Evolutionary conservation across 2,888 invertebrate genomes (phyloP).

Genomic region (Agriopis marginaria): DNA sequence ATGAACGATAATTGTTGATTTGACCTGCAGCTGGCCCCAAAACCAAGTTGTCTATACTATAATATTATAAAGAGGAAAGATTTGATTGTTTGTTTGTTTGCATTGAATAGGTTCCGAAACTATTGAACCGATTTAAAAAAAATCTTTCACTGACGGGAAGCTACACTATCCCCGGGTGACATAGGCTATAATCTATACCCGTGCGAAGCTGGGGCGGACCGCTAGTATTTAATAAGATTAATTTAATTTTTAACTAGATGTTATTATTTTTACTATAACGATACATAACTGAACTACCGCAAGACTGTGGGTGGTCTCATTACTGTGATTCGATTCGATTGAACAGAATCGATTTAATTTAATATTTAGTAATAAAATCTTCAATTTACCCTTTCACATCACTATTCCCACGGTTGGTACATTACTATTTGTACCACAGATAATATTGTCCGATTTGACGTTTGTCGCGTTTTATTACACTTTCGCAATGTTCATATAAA

Average conservation of each 20-base stretch:
- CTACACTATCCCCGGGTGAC: too few relatives aligned
- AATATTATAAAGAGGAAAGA: too few relatives aligned
- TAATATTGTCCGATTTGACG: conserved; percentile 39
- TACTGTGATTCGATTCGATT: conserved; percentile 12
- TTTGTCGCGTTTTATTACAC: conserved; percentile 35
- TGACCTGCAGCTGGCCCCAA: too few relatives aligned
- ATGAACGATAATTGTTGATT: too few relatives aligned
- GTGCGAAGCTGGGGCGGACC: too few relatives aligned
- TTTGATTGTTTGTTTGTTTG: too few relatives aligned
- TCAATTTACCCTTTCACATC: conserved; percentile 18
- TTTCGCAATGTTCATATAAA: conserved; percentile 24
- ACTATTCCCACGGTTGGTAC: conserved; percentile 23
- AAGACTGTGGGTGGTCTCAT: conserved; percentile 16
- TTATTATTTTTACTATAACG: conserved; percentile 2
- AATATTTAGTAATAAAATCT: conserved; percentile 14
- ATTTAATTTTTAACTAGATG: conserved; percentile 1
- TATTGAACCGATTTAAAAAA: too few relatives aligned
- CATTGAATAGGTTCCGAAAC: too few relatives aligned
- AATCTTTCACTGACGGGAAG: too few relatives aligned
- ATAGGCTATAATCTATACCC: too few relatives aligned
- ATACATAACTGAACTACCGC: neutral
- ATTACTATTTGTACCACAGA: conserved; percentile 35
- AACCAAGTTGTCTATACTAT: neutral
- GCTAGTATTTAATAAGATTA: neutral
- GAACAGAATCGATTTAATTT: conserved; percentile 11